Conservation (phyloP, 2,888 invertebrate species). For the Dione juno region DNA sequence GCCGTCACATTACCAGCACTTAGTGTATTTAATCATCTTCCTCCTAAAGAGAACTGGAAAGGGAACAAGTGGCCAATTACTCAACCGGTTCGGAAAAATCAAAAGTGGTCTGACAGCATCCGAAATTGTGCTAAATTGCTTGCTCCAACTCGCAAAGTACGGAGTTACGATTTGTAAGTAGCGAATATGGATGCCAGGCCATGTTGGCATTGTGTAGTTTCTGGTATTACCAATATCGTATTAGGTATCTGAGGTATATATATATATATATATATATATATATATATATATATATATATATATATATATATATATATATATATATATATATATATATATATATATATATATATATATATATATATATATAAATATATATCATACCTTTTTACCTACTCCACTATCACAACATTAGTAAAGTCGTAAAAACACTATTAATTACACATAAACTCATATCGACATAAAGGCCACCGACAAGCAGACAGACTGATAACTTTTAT, state of each 20-base stretch:
- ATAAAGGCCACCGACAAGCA: constrained; percentile 54
- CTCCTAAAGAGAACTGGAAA: constrained; percentile 4
- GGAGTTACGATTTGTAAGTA: background rate
- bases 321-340: background rate
- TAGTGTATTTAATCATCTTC: constrained; percentile 14
- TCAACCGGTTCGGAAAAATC: constrained; percentile 44
- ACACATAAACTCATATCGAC: constrained; percentile 63
- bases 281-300: background rate
- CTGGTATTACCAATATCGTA: background rate
- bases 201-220: background rate
- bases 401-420: constrained; percentile 31
- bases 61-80: constrained; percentile 38
- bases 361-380: background rate
- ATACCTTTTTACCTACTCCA: constrained; percentile 1
- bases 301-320: background rate
- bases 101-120: constrained; percentile 45
- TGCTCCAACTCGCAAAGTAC: constrained; percentile 14
- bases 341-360: background rate
- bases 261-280: background rate
- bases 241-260: no score
- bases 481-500: constrained; percentile 51
- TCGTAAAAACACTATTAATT: constrained; percentile 71
- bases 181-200: background rate
- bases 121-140: constrained; percentile 38
- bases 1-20: constrained; percentile 5